These are phyloP conservation scores for Hermodice carunculata DNA, from an alignment of 2,888 invertebrate genomes.

Conservation along the genomic window DNA sequence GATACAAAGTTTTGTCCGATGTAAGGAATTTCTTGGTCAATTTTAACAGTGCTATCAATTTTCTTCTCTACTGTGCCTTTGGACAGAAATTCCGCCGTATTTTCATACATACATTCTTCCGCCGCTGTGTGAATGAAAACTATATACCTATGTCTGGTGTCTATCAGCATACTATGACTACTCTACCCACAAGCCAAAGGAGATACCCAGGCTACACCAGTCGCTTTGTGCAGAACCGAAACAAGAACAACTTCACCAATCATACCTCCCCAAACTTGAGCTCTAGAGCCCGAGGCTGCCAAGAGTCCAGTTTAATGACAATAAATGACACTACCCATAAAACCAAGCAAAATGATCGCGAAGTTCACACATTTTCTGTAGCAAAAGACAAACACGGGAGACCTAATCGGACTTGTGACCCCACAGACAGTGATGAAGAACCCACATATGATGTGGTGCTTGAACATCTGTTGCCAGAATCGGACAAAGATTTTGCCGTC, in stretches of 20 bases:
- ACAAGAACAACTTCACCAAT: too few species aligned
- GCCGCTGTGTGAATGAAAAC: slow-evolving; percentile 40
- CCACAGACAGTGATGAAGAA: slow-evolving; percentile 17
- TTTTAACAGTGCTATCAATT: slow-evolving; percentile 97
- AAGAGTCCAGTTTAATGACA: slow-evolving; percentile 16
- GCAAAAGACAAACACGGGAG: slow-evolving; percentile 6
- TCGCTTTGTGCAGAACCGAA: too few species aligned
- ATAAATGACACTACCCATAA: slow-evolving; percentile 2
- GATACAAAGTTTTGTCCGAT: slow-evolving; percentile 69
- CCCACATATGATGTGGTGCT: slow-evolving; percentile 14
- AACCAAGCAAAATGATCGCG: slow-evolving; percentile 5
- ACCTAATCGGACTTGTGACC: neutral
- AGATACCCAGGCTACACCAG: too few species aligned
- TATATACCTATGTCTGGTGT: slow-evolving; percentile 35
- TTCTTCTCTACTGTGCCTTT: slow-evolving; percentile 97
- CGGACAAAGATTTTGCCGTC: slow-evolving; percentile 6
- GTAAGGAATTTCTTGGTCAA: slow-evolving; percentile 88
- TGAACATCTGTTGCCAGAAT: slow-evolving; percentile 10
- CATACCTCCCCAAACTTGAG: too few species aligned
- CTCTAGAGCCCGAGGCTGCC: too few species aligned
- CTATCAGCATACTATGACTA: slow-evolving; percentile 23
- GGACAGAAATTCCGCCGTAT: slow-evolving; percentile 88
- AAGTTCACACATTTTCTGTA: slow-evolving; percentile 18
- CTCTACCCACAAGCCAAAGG: neutral
- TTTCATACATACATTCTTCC: slow-evolving; percentile 63